Conservation (phyloP, 1,140 invertebrate species). For the Nasonia longicornis region DNA sequence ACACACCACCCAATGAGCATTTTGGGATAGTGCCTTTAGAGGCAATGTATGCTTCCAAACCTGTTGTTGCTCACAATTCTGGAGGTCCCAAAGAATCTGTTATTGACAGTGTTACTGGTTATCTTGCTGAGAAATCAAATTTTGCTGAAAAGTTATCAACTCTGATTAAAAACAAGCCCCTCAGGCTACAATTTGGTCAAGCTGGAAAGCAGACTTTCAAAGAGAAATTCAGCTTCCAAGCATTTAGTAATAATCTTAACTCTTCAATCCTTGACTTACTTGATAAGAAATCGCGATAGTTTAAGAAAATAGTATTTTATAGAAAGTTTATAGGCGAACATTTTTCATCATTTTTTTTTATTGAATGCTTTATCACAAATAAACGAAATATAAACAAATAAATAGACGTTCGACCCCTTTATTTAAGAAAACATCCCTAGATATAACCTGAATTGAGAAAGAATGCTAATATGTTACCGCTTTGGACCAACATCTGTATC, state of each 20-base stretch:
- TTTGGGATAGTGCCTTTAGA: conserved; percentile 99
- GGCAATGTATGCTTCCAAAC: conserved; percentile 94
- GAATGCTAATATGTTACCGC: conserved; percentile 57
- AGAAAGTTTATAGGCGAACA: conserved; percentile 1
- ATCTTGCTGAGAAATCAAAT: conserved; percentile 78
- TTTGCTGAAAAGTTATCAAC: conserved; percentile 86
- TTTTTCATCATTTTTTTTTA: conserved; percentile 41
- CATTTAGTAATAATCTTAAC: conserved; percentile 74
- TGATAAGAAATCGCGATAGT: conserved; percentile 48
- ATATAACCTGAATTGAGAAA: conserved; percentile 20
- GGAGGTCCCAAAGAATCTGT: conserved; percentile 97
- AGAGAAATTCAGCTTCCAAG: conserved; percentile 75
- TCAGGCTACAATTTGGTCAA: conserved; percentile 72
- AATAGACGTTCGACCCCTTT: conserved; percentile 33
- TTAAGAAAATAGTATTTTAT: neutral
- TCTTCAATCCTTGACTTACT: conserved; percentile 63
- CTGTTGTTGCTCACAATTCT: conserved; percentile 94
- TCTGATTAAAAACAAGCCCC: conserved; percentile 73
- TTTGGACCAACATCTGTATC: conserved; percentile 61
- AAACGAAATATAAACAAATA: conserved; percentile 46
- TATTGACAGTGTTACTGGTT: conserved; percentile 89
- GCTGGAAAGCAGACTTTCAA: conserved; percentile 73
- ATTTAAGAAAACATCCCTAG: conserved; percentile 33
- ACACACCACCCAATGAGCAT: conserved; percentile 97
- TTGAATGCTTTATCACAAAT: conserved; percentile 44